Conservation (phyloP, 2,113 vertebrate species). For the Mobula birostris region DNA sequence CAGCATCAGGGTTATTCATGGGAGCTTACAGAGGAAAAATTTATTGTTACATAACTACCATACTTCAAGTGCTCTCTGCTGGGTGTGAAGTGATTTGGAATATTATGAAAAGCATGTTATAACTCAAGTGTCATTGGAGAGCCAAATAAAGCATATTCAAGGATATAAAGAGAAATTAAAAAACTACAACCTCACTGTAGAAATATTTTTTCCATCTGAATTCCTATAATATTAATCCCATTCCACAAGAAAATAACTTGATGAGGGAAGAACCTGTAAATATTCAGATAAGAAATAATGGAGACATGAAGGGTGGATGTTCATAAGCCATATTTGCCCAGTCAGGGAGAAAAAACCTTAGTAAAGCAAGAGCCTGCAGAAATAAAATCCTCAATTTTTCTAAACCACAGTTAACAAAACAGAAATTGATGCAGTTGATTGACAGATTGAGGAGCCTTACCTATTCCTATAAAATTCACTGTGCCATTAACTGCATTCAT, state of each 20-base stretch:
- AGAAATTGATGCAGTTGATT: not conserved
- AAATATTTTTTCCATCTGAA: not conserved
- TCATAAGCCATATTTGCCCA: not conserved
- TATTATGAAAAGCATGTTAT: too few relatives aligned
- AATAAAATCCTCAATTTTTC: slow-evolving; percentile 15
- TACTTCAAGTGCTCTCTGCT: too few relatives aligned
- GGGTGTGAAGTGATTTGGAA: too few relatives aligned
- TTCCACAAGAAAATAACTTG: not conserved
- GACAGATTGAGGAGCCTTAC: not conserved
- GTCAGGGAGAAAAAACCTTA: not conserved
- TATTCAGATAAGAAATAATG: not conserved
- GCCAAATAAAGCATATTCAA: not conserved
- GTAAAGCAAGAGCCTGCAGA: not conserved
- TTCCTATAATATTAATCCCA: not conserved
- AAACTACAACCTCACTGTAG: not conserved
- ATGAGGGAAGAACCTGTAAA: too few relatives aligned
- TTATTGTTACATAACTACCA: too few relatives aligned
- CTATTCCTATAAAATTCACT: not conserved
- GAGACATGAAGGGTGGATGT: not conserved
- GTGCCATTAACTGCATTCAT: too few relatives aligned
- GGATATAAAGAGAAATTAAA: not conserved
- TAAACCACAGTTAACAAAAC: not conserved
- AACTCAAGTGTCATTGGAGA: not conserved
- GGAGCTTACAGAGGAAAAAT: too few relatives aligned
- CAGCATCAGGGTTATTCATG: too few relatives aligned